Evolutionary conservation across 2,797 vertebrate genomes (phyloP).

Genomic region (Rhinophrynus dorsalis): DNA sequence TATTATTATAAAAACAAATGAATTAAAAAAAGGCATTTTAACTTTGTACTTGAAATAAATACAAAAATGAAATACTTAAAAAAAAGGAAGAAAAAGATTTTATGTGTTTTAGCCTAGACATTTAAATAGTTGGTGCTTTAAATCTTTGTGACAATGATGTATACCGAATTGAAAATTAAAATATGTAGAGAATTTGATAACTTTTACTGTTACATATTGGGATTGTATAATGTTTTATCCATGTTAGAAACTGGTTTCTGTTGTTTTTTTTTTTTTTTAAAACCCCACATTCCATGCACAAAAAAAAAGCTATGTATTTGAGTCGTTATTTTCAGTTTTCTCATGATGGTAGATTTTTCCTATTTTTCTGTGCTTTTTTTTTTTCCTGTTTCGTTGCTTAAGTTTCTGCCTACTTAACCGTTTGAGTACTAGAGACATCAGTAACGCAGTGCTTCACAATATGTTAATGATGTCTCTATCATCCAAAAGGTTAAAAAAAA

Average conservation of each 20-base stretch:
- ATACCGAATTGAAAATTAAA: constrained; percentile 77
- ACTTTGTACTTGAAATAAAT: constrained; percentile 98
- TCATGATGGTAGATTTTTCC: not conserved
- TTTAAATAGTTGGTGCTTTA: constrained; percentile 97
- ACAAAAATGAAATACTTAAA: constrained; percentile 79
- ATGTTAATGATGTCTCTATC: too few species aligned
- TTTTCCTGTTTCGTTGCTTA: not conserved
- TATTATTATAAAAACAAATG: constrained; percentile 65
- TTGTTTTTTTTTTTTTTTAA: constrained; percentile 33
- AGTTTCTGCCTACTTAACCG: constrained; percentile 37
- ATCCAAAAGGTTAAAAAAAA: too few species aligned
- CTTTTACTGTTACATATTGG: constrained; percentile 85
- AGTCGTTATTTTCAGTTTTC: not conserved
- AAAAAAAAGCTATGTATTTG: constrained; percentile 52
- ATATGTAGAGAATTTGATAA: constrained; percentile 78
- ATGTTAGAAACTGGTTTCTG: constrained; percentile 61
- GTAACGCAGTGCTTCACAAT: too few species aligned
- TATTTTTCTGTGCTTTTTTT: not conserved
- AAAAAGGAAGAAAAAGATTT: constrained; percentile 87
- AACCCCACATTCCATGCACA: constrained; percentile 87
- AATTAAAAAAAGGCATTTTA: constrained; percentile 88
- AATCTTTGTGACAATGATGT: constrained; percentile 94
- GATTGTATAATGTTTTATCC: constrained; percentile 68
- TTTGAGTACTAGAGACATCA: too few species aligned
- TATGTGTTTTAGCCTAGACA: constrained; percentile 98